A percentile compares a stretch with the other conserved stretches of the same genome.
phyloP scores from a whole-genome alignment of 2,113 vertebrate species.

The Zapus hudsonius region DNA sequence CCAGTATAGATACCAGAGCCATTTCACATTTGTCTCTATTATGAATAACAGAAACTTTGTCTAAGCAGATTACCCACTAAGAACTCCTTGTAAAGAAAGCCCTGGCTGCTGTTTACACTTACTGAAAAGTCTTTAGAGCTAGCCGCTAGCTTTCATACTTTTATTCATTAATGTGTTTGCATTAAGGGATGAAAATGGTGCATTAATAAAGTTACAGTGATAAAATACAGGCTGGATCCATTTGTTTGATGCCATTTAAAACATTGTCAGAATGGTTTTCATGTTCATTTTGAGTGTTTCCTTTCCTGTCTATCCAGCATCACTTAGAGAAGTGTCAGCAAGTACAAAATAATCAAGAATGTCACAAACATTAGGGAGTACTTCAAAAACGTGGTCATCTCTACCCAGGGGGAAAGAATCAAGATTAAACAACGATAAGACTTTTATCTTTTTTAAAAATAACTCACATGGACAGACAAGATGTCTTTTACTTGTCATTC shows the following conservation, averaged over 20 bases:
- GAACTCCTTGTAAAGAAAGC: background rate
- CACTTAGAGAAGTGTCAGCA: background rate
- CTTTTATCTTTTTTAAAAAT: background rate
- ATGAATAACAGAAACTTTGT: background rate
- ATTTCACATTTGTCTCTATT: background rate
- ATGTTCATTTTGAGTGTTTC: background rate
- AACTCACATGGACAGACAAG: no score
- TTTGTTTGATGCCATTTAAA: background rate
- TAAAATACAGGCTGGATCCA: background rate
- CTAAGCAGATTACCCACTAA: background rate
- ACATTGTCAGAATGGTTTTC: background rate
- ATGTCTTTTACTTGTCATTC: no score
- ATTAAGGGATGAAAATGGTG: background rate
- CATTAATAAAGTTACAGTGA: background rate
- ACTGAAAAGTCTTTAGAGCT: background rate
- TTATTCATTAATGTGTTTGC: background rate
- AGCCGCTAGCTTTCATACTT: background rate
- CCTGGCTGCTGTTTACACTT: background rate
- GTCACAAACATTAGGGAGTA: background rate
- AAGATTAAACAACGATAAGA: background rate
- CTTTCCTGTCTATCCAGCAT: background rate
- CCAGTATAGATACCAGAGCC: background rate
- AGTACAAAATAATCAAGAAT: background rate
- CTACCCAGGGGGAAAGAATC: background rate
- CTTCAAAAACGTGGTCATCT: background rate